Conservation (phyloP, 1,140 invertebrate species). For the Bombus pascuorum region DNA sequence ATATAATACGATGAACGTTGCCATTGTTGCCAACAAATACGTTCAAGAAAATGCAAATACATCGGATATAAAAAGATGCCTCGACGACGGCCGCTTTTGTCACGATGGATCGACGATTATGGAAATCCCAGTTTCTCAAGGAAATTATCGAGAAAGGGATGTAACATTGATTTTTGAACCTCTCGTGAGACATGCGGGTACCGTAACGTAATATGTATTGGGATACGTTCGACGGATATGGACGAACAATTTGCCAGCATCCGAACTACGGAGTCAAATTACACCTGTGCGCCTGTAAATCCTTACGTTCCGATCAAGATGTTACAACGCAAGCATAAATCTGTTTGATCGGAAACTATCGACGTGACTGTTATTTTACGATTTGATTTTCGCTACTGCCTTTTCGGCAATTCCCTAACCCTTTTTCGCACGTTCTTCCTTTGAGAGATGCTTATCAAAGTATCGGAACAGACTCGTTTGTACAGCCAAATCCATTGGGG, state of each 20-base stretch:
- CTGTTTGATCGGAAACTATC: background rate
- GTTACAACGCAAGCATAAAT: background rate
- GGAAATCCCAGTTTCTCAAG: background rate
- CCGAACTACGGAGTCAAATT: slow-evolving; percentile 57
- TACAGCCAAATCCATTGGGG: accelerated
- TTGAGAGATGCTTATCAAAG: background rate
- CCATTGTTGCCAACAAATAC: too few species aligned
- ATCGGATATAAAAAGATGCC: too few species aligned
- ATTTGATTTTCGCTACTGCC: background rate
- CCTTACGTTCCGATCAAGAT: background rate
- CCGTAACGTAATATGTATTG: slow-evolving; percentile 70
- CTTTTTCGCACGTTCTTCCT: background rate
- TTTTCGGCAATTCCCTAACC: background rate
- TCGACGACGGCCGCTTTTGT: too few species aligned
- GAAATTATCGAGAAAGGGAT: slow-evolving; percentile 10
- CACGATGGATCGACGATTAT: too few species aligned
- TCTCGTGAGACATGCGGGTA: slow-evolving; percentile 68
- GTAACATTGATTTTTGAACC: background rate
- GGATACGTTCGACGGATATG: slow-evolving; percentile 61
- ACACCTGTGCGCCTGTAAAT: slow-evolving; percentile 57
- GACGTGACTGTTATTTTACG: background rate
- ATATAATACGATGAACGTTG: too few species aligned
- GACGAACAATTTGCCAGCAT: slow-evolving; percentile 77
- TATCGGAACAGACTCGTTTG: background rate
- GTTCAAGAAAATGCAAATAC: background rate